phyloP scores from a whole-genome alignment of 2,113 vertebrate species.

The Otocyon megalotis region DNA sequence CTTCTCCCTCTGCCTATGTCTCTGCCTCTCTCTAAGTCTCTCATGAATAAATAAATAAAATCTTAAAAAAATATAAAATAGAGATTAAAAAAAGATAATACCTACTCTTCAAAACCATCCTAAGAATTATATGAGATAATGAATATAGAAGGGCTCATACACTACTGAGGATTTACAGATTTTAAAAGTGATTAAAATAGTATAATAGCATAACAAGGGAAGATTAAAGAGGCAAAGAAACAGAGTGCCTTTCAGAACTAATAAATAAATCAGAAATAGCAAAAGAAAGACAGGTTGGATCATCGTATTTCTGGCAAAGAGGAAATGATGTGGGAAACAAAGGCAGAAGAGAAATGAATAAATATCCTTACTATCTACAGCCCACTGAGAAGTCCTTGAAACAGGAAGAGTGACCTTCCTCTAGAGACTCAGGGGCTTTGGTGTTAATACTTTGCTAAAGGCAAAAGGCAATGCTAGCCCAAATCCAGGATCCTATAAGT shows the following conservation, averaged over 20 bases:
- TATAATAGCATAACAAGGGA: neutral
- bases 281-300: neutral
- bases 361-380: no score
- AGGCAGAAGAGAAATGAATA: no score
- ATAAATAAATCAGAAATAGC: neutral
- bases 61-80: no score
- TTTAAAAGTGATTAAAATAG: neutral
- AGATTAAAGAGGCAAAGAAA: neutral
- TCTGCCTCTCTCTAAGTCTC: no score
- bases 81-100: neutral
- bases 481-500: no score
- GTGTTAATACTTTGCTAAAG: no score
- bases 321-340: neutral
- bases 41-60: no score
- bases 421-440: no score
- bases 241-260: neutral
- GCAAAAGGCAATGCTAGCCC: no score
- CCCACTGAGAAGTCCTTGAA: no score
- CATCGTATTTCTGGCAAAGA: neutral
- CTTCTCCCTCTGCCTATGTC: no score
- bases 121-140: neutral
- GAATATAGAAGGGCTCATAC: neutral
- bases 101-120: neutral
- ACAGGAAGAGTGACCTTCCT: no score
- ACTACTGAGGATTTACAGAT: neutral